A percentile compares a stretch with the other conserved stretches of the same genome.
These are phyloP conservation scores for Procambarus clarkii DNA, from an alignment of 1,140 invertebrate genomes.

Conservation along the genomic window DNA sequence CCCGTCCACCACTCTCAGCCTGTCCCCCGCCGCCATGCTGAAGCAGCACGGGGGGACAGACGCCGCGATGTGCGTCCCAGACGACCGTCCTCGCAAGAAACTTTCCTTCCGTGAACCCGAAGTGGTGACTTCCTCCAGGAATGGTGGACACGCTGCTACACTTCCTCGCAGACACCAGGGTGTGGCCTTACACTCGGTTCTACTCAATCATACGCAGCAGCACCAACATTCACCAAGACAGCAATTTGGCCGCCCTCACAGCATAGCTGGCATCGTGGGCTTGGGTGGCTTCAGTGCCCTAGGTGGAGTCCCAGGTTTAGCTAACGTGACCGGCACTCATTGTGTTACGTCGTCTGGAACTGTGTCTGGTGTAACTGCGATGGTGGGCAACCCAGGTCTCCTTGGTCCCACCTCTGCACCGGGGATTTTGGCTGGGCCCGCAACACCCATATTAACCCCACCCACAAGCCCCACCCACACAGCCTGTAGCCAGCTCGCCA, in stretches of 20 bases:
- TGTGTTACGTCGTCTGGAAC: constrained; percentile 33
- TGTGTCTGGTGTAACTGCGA: constrained; percentile 56
- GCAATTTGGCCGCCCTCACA: constrained; percentile 63
- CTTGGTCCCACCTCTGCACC: constrained; percentile 29
- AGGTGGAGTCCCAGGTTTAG: constrained; percentile 49
- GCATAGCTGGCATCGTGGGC: constrained; percentile 69
- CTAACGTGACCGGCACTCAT: constrained; percentile 21
- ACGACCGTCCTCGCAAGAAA: constrained; percentile 85
- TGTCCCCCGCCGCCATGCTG: constrained; percentile 56
- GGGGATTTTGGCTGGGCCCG: constrained; percentile 41
- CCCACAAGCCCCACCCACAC: constrained; percentile 63
- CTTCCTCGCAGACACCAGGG: neutral
- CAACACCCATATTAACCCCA: constrained; percentile 59
- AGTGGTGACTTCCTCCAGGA: constrained; percentile 77
- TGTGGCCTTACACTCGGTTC: constrained; percentile 27
- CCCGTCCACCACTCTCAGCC: neutral
- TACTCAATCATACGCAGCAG: constrained; percentile 6
- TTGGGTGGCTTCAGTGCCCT: constrained; percentile 65
- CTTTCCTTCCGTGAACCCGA: constrained; percentile 90
- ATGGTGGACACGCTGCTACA: constrained; percentile 29
- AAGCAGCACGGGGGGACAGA: constrained; percentile 51
- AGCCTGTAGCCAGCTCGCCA: constrained; percentile 44
- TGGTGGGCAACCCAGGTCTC: constrained; percentile 59
- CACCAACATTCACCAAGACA: constrained; percentile 28
- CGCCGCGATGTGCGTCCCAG: constrained; percentile 63